Conservation (phyloP, 2,113 vertebrate species). For the Tachysurus vachellii region DNA sequence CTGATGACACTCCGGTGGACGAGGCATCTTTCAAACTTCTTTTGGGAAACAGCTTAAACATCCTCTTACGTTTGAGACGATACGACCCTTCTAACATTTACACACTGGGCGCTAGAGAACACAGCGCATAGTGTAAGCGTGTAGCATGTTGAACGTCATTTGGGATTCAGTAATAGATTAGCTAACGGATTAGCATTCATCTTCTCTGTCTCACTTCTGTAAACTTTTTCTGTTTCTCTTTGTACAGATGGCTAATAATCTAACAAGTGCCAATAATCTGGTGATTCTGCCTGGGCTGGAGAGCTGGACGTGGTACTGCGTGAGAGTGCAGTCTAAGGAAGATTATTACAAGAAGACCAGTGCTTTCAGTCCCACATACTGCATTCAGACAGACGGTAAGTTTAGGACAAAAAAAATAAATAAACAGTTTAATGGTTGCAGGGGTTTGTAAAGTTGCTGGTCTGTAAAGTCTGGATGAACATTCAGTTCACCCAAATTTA, state of each 20-base stretch:
- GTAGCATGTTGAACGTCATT: too few relatives aligned
- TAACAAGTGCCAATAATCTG: conserved; percentile 22
- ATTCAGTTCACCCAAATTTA: background rate
- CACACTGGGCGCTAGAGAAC: too few relatives aligned
- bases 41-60: too few relatives aligned
- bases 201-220: background rate
- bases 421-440: background rate
- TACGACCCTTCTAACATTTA: too few relatives aligned
- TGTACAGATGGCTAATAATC: background rate
- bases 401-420: background rate
- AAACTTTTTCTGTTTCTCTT: background rate
- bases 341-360: conserved; percentile 62
- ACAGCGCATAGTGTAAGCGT: too few relatives aligned
- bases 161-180: too few relatives aligned
- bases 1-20: too few relatives aligned
- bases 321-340: conserved; percentile 55
- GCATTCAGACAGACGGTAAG: conserved; percentile 65
- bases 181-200: too few relatives aligned
- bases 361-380: conserved; percentile 55
- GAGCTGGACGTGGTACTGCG: conserved; percentile 65
- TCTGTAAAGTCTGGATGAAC: background rate
- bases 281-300: conserved; percentile 59
- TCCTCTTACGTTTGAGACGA: too few relatives aligned
- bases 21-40: too few relatives aligned
- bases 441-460: background rate